phyloP scores from a whole-genome alignment of 1,140 invertebrate genomes.

The Oncopeltus fasciatus region DNA sequence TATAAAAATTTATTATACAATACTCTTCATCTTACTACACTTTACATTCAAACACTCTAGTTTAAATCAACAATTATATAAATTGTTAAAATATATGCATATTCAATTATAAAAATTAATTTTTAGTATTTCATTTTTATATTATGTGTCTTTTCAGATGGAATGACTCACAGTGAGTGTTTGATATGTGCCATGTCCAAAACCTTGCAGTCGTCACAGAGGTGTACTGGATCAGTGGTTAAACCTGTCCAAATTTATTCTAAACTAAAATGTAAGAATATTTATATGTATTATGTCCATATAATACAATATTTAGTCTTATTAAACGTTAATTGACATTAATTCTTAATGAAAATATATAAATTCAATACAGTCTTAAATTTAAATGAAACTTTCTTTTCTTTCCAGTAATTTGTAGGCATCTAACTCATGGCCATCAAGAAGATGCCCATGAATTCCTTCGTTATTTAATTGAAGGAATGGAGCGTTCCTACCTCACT shows the following conservation, averaged over 20 bases:
- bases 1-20: too few species aligned
- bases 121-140: too few species aligned
- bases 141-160: constrained; percentile 37
- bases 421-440: constrained; percentile 77
- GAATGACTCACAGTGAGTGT: constrained; percentile 41
- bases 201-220: constrained; percentile 52
- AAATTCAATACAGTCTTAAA: background rate
- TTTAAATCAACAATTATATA: too few species aligned
- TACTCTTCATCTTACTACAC: too few species aligned
- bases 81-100: too few species aligned
- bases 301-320: background rate
- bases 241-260: constrained; percentile 49
- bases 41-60: too few species aligned
- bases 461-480: constrained; percentile 79
- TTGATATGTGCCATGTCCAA: constrained; percentile 72
- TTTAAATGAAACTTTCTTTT: background rate
- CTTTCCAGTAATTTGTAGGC: constrained; percentile 61
- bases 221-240: constrained; percentile 47
- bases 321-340: background rate
- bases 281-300: background rate
- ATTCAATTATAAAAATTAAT: too few species aligned
- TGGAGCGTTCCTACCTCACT: constrained; percentile 78
- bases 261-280: constrained; percentile 39
- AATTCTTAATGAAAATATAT: background rate
- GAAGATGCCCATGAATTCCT: constrained; percentile 96